These are phyloP conservation scores for Hirudinaria manillensis DNA, from an alignment of 2,888 invertebrate genomes.

Conservation along the genomic window DNA sequence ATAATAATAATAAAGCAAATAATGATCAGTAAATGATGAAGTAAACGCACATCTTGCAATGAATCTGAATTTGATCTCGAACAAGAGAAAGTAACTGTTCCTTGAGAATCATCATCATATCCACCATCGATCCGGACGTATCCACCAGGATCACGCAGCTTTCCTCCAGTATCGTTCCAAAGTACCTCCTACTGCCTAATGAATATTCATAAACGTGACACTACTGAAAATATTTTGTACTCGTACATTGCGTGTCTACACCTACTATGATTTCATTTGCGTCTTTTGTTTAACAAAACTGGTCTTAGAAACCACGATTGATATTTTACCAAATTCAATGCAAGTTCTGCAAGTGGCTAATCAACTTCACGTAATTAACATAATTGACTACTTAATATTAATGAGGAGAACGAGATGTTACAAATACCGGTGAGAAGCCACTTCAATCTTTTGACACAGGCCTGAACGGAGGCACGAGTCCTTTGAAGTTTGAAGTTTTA, in stretches of 20 bases:
- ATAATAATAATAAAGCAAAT: not conserved
- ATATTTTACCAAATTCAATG: too few species aligned
- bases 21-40: not conserved
- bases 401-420: too few species aligned
- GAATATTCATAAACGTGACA: not conserved
- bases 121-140: slow-evolving; percentile 54
- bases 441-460: slow-evolving; percentile 51
- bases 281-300: too few species aligned
- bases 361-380: not conserved
- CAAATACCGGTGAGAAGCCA: slow-evolving; percentile 51
- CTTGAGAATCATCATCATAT: slow-evolving; percentile 50
- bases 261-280: too few species aligned
- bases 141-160: slow-evolving; percentile 51
- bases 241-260: too few species aligned
- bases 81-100: slow-evolving; percentile 51
- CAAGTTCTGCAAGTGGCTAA: too few species aligned
- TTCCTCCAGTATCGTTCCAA: slow-evolving; percentile 52
- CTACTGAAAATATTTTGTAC: too few species aligned
- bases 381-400: not conserved
- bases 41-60: slow-evolving; percentile 43
- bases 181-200: slow-evolving; percentile 50
- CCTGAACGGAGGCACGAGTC: too few species aligned
- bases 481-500: too few species aligned
- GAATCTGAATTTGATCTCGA: slow-evolving; percentile 53
- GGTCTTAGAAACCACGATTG: too few species aligned